These are phyloP conservation scores for Aythya baeri DNA, from an alignment of 2,113 vertebrate genomes.

Conservation along the genomic window DNA sequence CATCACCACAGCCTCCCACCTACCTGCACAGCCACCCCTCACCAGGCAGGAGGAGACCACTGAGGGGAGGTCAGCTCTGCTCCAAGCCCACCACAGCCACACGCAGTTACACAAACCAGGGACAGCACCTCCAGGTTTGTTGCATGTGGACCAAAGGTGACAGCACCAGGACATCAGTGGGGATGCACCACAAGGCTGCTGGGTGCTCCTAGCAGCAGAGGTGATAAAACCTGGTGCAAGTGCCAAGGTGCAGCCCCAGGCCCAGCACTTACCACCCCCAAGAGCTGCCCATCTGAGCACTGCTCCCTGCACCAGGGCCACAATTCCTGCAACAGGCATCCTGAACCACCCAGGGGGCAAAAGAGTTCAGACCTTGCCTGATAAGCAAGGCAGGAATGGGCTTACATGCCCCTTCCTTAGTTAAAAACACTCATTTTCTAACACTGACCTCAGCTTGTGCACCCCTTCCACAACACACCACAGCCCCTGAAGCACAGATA, in stretches of 20 bases:
- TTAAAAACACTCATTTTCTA: not conserved
- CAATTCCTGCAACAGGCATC: not conserved
- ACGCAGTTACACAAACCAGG: rapidly evolving
- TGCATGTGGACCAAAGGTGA: not conserved
- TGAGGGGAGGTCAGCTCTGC: rapidly evolving
- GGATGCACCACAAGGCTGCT: not conserved
- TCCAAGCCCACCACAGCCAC: not conserved
- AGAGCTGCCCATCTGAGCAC: rapidly evolving
- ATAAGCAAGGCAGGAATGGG: rapidly evolving
- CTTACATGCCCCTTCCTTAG: too few relatives aligned
- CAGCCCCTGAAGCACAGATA: not conserved
- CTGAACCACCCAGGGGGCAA: rapidly evolving
- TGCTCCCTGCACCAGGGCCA: rapidly evolving
- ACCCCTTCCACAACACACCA: not conserved
- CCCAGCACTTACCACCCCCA: not conserved
- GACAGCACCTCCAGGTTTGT: rapidly evolving
- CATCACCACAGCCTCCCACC: not conserved
- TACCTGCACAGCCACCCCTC: not conserved
- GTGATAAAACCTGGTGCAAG: not conserved
- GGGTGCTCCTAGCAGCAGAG: not conserved
- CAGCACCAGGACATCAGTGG: too few relatives aligned
- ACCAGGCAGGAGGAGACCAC: not conserved
- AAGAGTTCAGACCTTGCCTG: not conserved
- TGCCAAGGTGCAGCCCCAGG: not conserved
- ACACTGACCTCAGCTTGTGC: not conserved